Evolutionary conservation across 2,888 invertebrate species (phyloP), one percentile per base, ranked within the genome.

Genomic region (Stramonita haemastoma): DNA sequence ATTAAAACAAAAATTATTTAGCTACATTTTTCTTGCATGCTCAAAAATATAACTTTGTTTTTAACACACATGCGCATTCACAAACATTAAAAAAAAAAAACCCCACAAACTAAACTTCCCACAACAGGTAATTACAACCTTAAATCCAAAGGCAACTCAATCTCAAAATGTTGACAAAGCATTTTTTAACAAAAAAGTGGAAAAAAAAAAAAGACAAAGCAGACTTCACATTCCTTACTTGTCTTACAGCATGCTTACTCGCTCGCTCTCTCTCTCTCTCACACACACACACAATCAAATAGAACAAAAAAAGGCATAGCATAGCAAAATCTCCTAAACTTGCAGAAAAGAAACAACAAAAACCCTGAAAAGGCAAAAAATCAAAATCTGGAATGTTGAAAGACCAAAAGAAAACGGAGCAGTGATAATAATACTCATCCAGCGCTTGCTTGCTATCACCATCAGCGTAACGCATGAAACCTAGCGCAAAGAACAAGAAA

Each of bases 341-440:
- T n/a, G 73, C 73, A 73, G n/a, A 32, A 79, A 22, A 34, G 4
- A 79, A 79, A 34, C 34, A 77, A n/a, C 34, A 79, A 79, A 79
- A 60, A 11, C 13, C 17, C 11, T 60, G 13, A 60, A 66, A 66
- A 66, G 66, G 46, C 46, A 2, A 66, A 26, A 66, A 66, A 66
- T 17, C 66, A 66, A 66, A 66, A 15, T n/a, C 19, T 79, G 79
- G 79, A 79, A 79, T 79, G 79, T 79, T 79, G 79, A 79, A 79
- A 32, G 34, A 79, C 34, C 34, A 34, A 66, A 46, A 46, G 46
- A 46, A 46, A 46, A 46, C 46, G 46, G 46, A 46, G 46, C 46
- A 46, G 46, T 46, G 46, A 46, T 8, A 46, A 46, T 66, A 66
- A 26, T 22, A 66, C 66, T 22, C 19, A 66, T 66, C 17, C 66